Evolutionary conservation across 2,888 invertebrate genomes (phyloP), one percentile per base, ranked within the genome.

Genomic region (Pammene fasciana): DNA sequence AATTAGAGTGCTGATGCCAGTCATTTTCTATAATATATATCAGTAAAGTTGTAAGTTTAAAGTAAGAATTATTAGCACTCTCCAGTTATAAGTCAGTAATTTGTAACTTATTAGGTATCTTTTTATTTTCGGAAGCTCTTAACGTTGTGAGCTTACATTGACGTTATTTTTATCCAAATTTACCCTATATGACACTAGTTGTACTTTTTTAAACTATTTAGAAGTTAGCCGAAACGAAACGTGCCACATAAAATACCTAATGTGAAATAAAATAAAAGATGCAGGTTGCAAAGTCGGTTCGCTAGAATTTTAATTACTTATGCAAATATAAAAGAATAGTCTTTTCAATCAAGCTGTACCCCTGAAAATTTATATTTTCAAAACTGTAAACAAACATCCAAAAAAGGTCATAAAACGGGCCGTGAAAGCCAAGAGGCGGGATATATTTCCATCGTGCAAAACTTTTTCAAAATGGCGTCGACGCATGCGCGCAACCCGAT

Each of bases 391-490:
- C 62, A 52, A 62, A 41, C n/a, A 46, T 60, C 62, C 41, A 41
- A 62, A 54, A 46, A 62, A 62, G 41, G 52, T 56, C 54, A 57
- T 36, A 34, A 68, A 68, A 65, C 57, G 41, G 55, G 13, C 45
- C 52, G 50, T 59, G 34, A 65, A 65, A 65, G 68, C 59, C 36
- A 65, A 65, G 65, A 65, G 65, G 70, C 59, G 50, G 68, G 57
- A 68, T 70, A 67, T 67, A 70, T 65, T 70, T 70, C 65, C 56
- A 56, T 38, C 55, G 70, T 43, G 60, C 50, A 67, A 60, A 70
- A 70, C 67, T 71, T 71, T 71, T 71, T 60, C 79, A 79, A 79
- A 75, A 79, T 78, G 79, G 79, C 81, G 77, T 54, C 78, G 54
- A 52, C 72, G 67, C 68, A 66, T 62, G 72, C 70, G 73, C 75